These are phyloP conservation scores for Brotula barbata DNA, from an alignment of 2,797 vertebrate species.

Conservation along the genomic window DNA sequence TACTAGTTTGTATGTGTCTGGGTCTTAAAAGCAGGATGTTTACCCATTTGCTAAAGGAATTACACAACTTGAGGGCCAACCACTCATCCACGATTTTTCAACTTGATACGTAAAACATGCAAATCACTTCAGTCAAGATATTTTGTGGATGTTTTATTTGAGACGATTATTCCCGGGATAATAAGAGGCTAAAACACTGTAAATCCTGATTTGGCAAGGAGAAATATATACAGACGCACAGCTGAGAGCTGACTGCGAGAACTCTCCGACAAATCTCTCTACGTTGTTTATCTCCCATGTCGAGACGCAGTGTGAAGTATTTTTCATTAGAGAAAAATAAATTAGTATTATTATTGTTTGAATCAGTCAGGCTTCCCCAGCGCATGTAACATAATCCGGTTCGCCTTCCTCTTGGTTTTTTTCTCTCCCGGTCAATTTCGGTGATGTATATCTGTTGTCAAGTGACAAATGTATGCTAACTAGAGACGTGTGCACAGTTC, in stretches of 20 bases:
- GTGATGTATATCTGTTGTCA: slow-evolving; percentile 74
- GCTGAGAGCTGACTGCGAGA: slow-evolving; percentile 49
- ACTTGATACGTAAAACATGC: slow-evolving; percentile 68
- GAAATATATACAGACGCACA: slow-evolving; percentile 65
- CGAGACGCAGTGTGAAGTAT: slow-evolving; percentile 72
- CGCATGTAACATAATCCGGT: slow-evolving; percentile 61
- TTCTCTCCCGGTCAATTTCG: slow-evolving; percentile 63
- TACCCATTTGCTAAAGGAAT: slow-evolving; percentile 59
- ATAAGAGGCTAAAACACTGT: slow-evolving; percentile 56
- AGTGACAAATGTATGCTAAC: slow-evolving; percentile 72
- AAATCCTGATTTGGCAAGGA: slow-evolving; percentile 56
- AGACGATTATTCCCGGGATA: slow-evolving; percentile 63
- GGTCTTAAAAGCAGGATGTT: slow-evolving; percentile 67
- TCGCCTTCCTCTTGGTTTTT: slow-evolving; percentile 61
- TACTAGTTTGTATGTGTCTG: slow-evolving; percentile 50
- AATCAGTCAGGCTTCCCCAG: slow-evolving; percentile 64
- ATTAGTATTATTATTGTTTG: slow-evolving; percentile 73
- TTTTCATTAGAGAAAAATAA: slow-evolving; percentile 78
- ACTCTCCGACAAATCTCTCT: slow-evolving; percentile 30
- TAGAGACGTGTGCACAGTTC: slow-evolving; percentile 31
- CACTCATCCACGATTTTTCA: slow-evolving; percentile 61
- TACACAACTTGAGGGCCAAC: slow-evolving; percentile 43
- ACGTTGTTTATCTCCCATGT: slow-evolving; percentile 68
- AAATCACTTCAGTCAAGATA: slow-evolving; percentile 64
- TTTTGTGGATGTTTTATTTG: slow-evolving; percentile 63